phyloP scores from a whole-genome alignment of 2,113 vertebrate genomes.

The Corvus cornix region DNA sequence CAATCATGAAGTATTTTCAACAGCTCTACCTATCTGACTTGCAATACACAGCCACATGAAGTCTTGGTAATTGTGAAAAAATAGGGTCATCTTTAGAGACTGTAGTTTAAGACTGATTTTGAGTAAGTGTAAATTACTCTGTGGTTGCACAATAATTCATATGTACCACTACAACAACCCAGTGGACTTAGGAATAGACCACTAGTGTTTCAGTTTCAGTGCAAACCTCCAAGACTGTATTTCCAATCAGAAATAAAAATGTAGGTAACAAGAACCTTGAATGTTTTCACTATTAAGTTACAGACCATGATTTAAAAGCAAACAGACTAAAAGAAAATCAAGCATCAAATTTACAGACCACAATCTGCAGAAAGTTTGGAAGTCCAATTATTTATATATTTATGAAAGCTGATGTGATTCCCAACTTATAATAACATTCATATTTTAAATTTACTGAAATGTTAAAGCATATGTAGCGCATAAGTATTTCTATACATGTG shows the following conservation, averaged over 20 bases:
- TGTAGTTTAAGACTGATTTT: background rate
- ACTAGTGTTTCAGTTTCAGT: background rate
- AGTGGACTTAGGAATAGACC: background rate
- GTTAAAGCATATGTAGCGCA: fast-evolving
- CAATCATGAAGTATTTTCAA: background rate
- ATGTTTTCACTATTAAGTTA: fast-evolving
- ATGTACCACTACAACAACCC: background rate
- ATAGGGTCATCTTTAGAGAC: background rate
- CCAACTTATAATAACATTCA: background rate
- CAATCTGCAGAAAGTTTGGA: background rate
- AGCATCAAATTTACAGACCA: background rate
- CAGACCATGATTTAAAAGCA: background rate
- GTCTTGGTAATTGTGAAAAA: background rate
- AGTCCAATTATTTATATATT: background rate
- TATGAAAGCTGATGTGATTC: background rate
- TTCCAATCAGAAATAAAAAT: background rate
- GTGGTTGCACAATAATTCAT: background rate
- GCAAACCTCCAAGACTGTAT: background rate
- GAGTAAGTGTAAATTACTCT: background rate
- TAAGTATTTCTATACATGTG: fast-evolving
- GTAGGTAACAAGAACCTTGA: background rate
- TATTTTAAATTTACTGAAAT: background rate
- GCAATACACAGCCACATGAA: background rate
- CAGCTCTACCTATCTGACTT: background rate
- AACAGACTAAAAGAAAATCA: background rate